Percentiles rank a stretch among this genome's conserved stretches.
Conservation (phyloP, 92 coral and sea anemone genomes). For the Phenganax stokvisi region DNA sequence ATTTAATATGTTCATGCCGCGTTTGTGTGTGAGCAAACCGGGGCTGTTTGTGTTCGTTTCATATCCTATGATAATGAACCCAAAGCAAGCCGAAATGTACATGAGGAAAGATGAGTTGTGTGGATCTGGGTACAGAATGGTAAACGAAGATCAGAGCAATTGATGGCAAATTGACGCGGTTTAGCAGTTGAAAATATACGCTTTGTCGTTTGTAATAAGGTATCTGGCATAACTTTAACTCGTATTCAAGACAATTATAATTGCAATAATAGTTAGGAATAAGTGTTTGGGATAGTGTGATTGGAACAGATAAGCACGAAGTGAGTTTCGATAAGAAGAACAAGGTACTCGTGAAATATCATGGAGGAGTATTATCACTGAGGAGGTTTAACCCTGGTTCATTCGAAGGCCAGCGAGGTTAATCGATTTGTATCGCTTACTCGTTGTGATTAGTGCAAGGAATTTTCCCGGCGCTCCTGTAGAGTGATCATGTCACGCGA, state of each 20-base stretch:
- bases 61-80: slow-evolving; percentile 8
- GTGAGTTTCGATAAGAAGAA: slow-evolving; percentile 5
- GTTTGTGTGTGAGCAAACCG: slow-evolving; percentile 17
- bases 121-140: too few species aligned
- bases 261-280: slow-evolving; percentile 20
- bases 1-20: slow-evolving; percentile 37
- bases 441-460: slow-evolving; percentile 7
- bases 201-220: background rate
- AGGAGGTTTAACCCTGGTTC: background rate
- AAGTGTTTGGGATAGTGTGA: slow-evolving; percentile 29
- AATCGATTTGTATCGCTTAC: slow-evolving; percentile 33
- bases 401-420: slow-evolving; percentile 9
- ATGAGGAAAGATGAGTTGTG: too few species aligned
- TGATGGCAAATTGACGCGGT: background rate
- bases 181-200: background rate
- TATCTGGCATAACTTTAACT: background rate
- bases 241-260: slow-evolving; percentile 23
- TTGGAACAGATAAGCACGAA: slow-evolving; percentile 1
- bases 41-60: slow-evolving; percentile 17
- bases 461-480: slow-evolving; percentile 3
- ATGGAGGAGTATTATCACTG: background rate
- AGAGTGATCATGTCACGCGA: background rate
- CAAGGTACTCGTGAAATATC: too few species aligned
- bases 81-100: background rate
- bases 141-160: too few species aligned